Base-by-base conservation (phyloP, 1,140 invertebrate species). In the Phymastichus coffea region DNA sequence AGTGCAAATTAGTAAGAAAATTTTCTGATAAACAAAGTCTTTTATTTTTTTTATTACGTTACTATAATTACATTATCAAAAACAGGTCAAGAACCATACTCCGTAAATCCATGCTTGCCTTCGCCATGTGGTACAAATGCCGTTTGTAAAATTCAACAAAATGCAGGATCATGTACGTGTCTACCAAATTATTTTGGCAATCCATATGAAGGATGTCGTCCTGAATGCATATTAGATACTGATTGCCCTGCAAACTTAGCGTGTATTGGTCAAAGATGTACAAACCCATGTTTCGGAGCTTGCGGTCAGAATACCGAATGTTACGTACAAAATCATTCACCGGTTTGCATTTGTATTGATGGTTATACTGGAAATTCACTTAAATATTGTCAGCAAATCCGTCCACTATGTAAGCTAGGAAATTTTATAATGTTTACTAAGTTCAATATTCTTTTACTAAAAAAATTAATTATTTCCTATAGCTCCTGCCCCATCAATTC, bases 301-400 rank as follows among this genome's bases (percentile, higher is more conserved):
- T 84, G 82, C 61, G 82, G 80, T 12, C 73, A 74, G 55, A 83
- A 84, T 69, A 78, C 83, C 10, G 64, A 80, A 20, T 86, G 85
- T 68, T 78, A 77, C 35, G 80, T 85, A 10, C 68, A 80, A 8
- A 84, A 84, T 63, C 82, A 85, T 64, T 70, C 81, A 26, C 80
- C 84, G 14, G 70, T 74, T n/a, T 87, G 85, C 70, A 80, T 76
- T 43, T 87, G 86, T 67, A 61, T 73, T 15, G 55, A 71, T 63
- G 84, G 83, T 26, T 86, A 80, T 66, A 85, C 84, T 19, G 88
- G 88, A 60, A 85, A 90, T 78, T 86, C 87, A 20, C 87, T 88
- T 71, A 70, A 73, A 62, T 82, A 72, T 73, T 85, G 83, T 70
- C 71, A 26, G 73, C 59, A 25, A 72, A 20, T 56, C n/a, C 20